Percentiles rank a stretch among this genome's conserved stretches.
Evolutionary conservation across 2,797 vertebrate genomes (phyloP).

Genomic region (Sarcoramphus papa): DNA sequence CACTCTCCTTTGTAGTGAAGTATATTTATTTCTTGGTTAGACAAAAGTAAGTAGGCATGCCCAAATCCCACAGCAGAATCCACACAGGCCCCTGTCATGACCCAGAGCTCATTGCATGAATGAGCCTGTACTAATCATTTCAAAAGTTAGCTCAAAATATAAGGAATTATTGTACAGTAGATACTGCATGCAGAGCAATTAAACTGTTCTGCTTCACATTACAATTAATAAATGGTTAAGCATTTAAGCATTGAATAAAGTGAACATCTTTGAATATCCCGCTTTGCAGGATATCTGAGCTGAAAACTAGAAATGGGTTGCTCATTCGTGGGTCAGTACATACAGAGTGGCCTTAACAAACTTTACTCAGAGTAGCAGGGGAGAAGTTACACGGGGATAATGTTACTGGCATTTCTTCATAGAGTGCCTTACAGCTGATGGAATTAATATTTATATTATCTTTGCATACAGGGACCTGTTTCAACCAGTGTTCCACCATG

Average conservation of each 20-base stretch:
- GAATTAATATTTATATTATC: neutral
- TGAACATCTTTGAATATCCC: neutral
- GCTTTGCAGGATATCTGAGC: neutral
- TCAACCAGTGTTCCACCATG: neutral
- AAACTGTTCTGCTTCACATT: conserved; percentile 48
- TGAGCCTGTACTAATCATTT: neutral
- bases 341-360: neutral
- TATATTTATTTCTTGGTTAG: neutral
- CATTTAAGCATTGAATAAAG: neutral
- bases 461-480: neutral
- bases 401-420: neutral
- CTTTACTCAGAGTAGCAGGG: neutral
- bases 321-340: neutral
- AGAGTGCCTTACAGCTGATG: neutral
- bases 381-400: neutral
- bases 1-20: neutral
- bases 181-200: conserved; percentile 6
- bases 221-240: conserved; percentile 30
- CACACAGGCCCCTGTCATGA: neutral
- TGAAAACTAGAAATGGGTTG: neutral
- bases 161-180: neutral
- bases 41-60: neutral
- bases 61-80: neutral
- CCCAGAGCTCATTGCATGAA: neutral
- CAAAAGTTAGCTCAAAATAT: conserved; percentile 31